These are phyloP conservation scores for Macrosiphum euphorbiae DNA, from an alignment of 2,888 invertebrate genomes.

Conservation along the genomic window DNA sequence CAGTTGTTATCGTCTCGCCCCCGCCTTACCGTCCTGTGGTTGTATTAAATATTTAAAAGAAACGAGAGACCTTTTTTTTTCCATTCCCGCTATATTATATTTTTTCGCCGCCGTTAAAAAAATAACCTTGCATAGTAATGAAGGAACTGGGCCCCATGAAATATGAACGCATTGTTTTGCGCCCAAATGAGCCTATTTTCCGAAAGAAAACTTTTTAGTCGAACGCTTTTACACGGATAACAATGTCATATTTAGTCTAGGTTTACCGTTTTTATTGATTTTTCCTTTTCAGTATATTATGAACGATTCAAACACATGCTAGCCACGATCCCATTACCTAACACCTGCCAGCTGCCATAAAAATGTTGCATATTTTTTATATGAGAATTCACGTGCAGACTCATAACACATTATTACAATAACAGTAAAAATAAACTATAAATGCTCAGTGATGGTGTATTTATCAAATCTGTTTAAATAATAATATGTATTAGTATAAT, in stretches of 20 bases:
- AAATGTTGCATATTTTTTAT: slow-evolving; percentile 8
- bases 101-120: slow-evolving; percentile 59
- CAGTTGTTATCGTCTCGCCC: slow-evolving; percentile 62
- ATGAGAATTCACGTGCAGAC: not conserved
- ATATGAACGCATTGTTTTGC: slow-evolving; percentile 61
- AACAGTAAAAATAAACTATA: not conserved
- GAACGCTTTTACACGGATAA: slow-evolving; percentile 20
- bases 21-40: slow-evolving; percentile 47
- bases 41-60: slow-evolving; percentile 65
- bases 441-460: not conserved
- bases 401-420: not conserved
- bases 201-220: slow-evolving; percentile 49
- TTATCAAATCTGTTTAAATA: not conserved
- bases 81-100: slow-evolving; percentile 20
- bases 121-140: slow-evolving; percentile 63
- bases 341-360: slow-evolving; percentile 21
- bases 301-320: slow-evolving; percentile 28
- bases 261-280: slow-evolving; percentile 47
- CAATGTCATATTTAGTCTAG: slow-evolving; percentile 42
- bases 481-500: not conserved
- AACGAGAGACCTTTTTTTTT: slow-evolving; percentile 62
- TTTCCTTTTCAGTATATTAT: not conserved
- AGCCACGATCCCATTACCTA: slow-evolving; percentile 3
- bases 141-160: slow-evolving; percentile 52
- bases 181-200: slow-evolving; percentile 56